Conservation (phyloP, 2,113 vertebrate species). For the Aegypius monachus region DNA sequence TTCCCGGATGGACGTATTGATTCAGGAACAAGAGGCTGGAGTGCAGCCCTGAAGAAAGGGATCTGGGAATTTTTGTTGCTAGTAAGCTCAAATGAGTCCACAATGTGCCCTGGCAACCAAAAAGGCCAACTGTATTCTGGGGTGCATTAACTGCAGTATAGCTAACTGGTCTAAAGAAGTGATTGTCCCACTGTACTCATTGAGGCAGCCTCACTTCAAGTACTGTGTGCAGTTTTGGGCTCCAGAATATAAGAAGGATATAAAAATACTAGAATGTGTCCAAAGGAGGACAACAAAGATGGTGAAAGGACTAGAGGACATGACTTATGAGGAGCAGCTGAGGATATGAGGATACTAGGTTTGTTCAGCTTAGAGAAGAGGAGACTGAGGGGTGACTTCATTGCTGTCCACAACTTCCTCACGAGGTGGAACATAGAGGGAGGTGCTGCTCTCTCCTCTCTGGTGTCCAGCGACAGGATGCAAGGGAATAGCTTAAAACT, state of each 20-base stretch:
- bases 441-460: not conserved
- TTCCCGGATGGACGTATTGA: not conserved
- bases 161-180: not conserved
- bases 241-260: not conserved
- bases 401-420: not conserved
- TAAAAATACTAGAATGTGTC: not conserved
- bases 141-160: not conserved
- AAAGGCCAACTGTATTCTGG: not conserved
- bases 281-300: not conserved
- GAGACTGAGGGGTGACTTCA: not conserved
- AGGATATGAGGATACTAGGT: not conserved
- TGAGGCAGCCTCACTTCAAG: not conserved
- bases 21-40: not conserved
- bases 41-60: not conserved
- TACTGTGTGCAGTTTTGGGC: not conserved
- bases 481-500: not conserved
- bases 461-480: not conserved
- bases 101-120: not conserved
- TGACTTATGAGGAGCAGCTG: not conserved
- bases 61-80: not conserved
- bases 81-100: not conserved
- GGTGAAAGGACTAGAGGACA: not conserved
- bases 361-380: not conserved
- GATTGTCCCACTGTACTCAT: not conserved
- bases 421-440: not conserved